These are phyloP conservation scores for Balaenoptera acutorostrata DNA, from an alignment of 2,113 vertebrate species.

Conservation along the genomic window DNA sequence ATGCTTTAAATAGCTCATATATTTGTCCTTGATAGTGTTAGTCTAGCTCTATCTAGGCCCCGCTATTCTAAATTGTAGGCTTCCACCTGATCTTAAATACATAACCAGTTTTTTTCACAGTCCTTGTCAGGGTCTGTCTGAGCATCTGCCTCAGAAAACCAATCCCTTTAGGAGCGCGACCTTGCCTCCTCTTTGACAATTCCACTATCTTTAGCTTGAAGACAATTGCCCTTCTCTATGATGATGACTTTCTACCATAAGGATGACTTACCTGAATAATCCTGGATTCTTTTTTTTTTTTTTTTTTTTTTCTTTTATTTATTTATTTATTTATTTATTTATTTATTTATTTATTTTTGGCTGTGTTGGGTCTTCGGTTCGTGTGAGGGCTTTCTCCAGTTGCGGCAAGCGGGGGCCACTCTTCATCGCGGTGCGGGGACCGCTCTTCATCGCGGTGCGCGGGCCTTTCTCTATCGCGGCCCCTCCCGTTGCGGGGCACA, in stretches of 20 bases:
- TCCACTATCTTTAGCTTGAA: neutral
- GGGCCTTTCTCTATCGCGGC: too few relatives aligned
- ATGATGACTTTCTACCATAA: neutral
- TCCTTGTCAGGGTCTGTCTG: neutral
- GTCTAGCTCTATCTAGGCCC: neutral
- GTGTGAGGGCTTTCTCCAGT: too few relatives aligned
- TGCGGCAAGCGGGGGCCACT: too few relatives aligned
- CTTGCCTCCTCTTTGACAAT: neutral
- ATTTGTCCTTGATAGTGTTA: neutral
- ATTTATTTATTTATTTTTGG: too few relatives aligned
- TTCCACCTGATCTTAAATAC: neutral
- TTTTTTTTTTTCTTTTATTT: too few relatives aligned
- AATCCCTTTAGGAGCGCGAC: neutral
- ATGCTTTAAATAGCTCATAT: neutral
- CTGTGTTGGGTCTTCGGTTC: too few relatives aligned
- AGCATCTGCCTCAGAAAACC: neutral
- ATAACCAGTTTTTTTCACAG: neutral
- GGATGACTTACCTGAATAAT: neutral
- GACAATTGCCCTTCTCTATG: neutral
- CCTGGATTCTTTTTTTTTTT: neutral
- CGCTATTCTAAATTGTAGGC: neutral
- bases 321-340: too few relatives aligned
- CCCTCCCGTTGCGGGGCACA: too few relatives aligned
- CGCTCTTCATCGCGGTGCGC: too few relatives aligned
- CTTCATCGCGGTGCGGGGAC: too few relatives aligned